Evolutionary conservation across 2,888 invertebrate species (phyloP).

Genomic region (Luperina nickerlii): DNA sequence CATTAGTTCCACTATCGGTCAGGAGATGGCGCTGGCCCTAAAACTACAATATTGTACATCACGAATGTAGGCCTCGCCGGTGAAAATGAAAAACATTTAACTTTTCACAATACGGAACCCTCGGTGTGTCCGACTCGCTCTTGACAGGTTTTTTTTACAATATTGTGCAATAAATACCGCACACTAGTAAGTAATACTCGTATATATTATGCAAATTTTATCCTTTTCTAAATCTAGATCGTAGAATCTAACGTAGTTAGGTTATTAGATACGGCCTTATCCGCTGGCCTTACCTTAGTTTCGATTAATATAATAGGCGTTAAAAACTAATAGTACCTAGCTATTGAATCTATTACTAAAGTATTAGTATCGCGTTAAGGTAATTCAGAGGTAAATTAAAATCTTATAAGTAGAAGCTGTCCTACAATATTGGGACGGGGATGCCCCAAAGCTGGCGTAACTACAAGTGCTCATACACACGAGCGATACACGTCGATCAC

Average conservation of each 20-base stretch:
- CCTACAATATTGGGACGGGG: background rate
- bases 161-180: background rate
- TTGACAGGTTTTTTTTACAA: background rate
- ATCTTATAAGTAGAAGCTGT: background rate
- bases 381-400: background rate
- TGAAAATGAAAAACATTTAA: too few relatives aligned
- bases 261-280: conserved; percentile 54
- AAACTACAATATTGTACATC: too few relatives aligned
- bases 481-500: background rate
- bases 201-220: conserved; percentile 15
- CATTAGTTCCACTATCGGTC: too few relatives aligned
- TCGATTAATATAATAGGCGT: conserved; percentile 28
- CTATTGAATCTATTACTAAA: conserved; percentile 6
- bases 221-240: conserved; percentile 40
- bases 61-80: too few relatives aligned
- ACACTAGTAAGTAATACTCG: background rate
- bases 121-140: too few relatives aligned
- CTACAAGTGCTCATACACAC: background rate
- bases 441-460: background rate
- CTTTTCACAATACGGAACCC: too few relatives aligned
- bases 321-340: conserved; percentile 10
- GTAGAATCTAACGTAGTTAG: conserved; percentile 28
- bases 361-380: background rate
- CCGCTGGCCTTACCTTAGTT: conserved; percentile 51
- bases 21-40: too few relatives aligned